Conservation (phyloP, 2,888 invertebrate genomes). For the Labia minor region DNA sequence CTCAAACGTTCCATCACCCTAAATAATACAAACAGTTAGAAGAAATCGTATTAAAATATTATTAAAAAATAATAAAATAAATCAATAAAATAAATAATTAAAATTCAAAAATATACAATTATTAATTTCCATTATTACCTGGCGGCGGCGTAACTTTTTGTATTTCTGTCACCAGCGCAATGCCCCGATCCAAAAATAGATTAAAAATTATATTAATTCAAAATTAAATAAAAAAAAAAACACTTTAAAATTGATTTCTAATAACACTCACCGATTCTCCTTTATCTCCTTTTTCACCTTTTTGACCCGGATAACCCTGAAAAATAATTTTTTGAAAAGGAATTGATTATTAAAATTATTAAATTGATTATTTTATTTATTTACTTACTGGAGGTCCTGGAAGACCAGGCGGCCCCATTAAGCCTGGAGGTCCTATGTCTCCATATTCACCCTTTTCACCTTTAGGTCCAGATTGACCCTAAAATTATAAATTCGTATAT, state of each 20-base stretch:
- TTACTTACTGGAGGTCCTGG: slow-evolving; percentile 46
- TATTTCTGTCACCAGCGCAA: slow-evolving; percentile 52
- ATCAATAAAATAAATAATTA: slow-evolving; percentile 22
- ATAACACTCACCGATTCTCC: slow-evolving; percentile 75
- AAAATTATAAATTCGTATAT: slow-evolving; percentile 28
- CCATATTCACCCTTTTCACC: slow-evolving; percentile 84
- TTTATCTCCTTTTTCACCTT: slow-evolving; percentile 85
- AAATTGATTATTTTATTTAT: not conserved
- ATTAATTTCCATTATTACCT: no score
- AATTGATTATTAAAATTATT: not conserved
- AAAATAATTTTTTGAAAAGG: slow-evolving; percentile 20
- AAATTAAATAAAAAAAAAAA: not conserved
- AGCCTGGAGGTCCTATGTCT: slow-evolving; percentile 84
- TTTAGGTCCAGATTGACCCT: slow-evolving; percentile 74
- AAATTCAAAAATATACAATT: no score
- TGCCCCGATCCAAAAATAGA: not conserved
- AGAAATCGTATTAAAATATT: not conserved
- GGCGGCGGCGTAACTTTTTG: slow-evolving; percentile 69
- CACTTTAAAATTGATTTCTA: not conserved
- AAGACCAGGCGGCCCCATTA: slow-evolving; percentile 84
- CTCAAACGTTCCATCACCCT: slow-evolving; percentile 74
- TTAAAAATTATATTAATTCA: not conserved
- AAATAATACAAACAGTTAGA: slow-evolving; percentile 36
- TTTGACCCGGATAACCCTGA: slow-evolving; percentile 72
- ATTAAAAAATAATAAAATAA: slow-evolving; percentile 15